Base-by-base conservation (phyloP, 1,140 invertebrate species). In the Hyles euphorbiae region DNA sequence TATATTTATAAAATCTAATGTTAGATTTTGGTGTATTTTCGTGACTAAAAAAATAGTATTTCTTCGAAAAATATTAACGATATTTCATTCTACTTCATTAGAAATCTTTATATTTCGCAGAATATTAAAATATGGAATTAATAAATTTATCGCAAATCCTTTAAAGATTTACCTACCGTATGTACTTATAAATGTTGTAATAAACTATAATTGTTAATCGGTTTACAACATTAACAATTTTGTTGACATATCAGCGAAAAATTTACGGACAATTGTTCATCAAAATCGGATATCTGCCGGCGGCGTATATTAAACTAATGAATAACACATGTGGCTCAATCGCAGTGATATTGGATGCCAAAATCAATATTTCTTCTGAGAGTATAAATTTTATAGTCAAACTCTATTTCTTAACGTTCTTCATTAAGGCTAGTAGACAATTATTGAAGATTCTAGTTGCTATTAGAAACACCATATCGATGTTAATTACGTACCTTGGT, bases 301-400 rank as follows among this genome's bases (percentile, higher is more conserved):
- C 2, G n/a, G 5, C 47, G 6, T n/a, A 6, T 48, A 48, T 11
- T n/a, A 48, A 11, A 11, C 11, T 48, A 12, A n/a, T 11, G n/a
- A 48, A n/a, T n/a, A n/a, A 12, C 22, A 22, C 9, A 33, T 34
- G n/a, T 70, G 72, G 74, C 78, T 81, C 70, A 77, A 68, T 65
- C 60, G 60, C 66, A 78, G 82, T 83, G 80, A 85, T 83, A 78
- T 69, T 67, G 60, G 74, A 83, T 83, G 82, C 78, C 82, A 85
- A 81, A 84, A 61, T 60, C 58, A 53, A 50, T 52, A 22, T 11
- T 48, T 11, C 12, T 48, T 48, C 46, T 10, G 43, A 45, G 43
- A 44, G 3, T 22, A 22, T 40, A 48, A 12, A 34, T 56, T 56
- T 56, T 48, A 48, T 48, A 34, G 46, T 11, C 10, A 56, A 46